These are phyloP conservation scores for Bombus confusus DNA, from an alignment of 1,140 invertebrate species.

Conservation along the genomic window DNA sequence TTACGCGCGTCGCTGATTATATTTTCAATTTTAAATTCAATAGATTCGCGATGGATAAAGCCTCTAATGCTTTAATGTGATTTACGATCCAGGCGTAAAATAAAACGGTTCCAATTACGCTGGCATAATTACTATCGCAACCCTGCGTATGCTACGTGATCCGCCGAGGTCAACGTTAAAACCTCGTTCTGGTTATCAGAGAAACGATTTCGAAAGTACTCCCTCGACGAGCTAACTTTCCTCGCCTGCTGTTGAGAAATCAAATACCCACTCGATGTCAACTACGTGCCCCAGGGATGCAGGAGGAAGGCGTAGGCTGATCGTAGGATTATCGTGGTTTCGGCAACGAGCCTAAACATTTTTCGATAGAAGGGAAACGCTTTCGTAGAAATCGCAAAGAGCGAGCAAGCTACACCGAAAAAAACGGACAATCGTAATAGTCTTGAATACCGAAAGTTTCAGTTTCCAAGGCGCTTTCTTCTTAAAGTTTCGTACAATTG, in stretches of 20 bases:
- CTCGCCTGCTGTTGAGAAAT: conserved; percentile 24
- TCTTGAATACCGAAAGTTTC: background rate
- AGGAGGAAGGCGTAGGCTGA: too few species aligned
- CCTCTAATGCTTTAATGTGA: background rate
- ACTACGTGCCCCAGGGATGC: background rate
- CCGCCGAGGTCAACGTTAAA: conserved; percentile 39
- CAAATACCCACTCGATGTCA: background rate
- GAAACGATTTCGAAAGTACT: conserved; percentile 56
- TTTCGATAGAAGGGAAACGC: background rate
- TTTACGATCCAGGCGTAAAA: conserved; percentile 18
- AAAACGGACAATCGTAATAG: background rate
- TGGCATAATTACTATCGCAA: conserved; percentile 32
- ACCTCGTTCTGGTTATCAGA: conserved; percentile 57
- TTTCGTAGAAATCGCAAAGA: background rate
- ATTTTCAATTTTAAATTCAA: conserved; percentile 11
- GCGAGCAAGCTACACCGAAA: background rate
- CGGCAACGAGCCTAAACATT: background rate
- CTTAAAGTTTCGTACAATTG: background rate
- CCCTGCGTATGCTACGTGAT: conserved; percentile 5
- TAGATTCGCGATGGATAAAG: background rate
- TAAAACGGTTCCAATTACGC: conserved; percentile 38
- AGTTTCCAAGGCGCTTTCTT: background rate
- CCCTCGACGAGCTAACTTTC: conserved; percentile 61
- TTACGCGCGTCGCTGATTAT: background rate
- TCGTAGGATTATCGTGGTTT: background rate